Conservation (phyloP, 2,888 invertebrate genomes). For the Lobophora halterata region DNA sequence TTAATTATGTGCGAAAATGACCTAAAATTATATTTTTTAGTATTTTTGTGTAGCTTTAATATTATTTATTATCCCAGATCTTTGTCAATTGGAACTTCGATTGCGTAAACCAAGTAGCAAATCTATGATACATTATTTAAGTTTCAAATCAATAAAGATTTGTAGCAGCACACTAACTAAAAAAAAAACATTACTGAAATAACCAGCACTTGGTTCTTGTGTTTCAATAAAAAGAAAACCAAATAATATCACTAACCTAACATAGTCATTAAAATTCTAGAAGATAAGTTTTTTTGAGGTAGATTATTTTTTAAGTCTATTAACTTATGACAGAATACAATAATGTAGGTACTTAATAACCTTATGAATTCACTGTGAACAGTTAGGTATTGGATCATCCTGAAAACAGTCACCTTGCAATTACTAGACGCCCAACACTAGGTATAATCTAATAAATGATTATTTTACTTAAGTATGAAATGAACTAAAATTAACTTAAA, state of each 20-base stretch:
- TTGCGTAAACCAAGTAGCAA: slow-evolving; percentile 39
- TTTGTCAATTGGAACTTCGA: slow-evolving; percentile 39
- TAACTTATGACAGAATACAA: slow-evolving; percentile 76
- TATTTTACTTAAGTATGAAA: slow-evolving; percentile 38
- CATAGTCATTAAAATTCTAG: slow-evolving; percentile 69
- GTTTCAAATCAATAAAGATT: slow-evolving; percentile 62
- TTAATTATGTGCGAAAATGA: slow-evolving; percentile 40
- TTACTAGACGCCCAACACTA: slow-evolving; percentile 59
- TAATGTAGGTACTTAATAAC: slow-evolving; percentile 66
- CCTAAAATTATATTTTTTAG: slow-evolving; percentile 44
- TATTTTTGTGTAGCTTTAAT: slow-evolving; percentile 32
- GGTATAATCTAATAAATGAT: slow-evolving; percentile 32
- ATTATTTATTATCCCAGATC: slow-evolving; percentile 50
- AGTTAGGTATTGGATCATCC: slow-evolving; percentile 65
- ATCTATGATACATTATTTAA: slow-evolving; percentile 59
- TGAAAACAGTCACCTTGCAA: slow-evolving; percentile 46
- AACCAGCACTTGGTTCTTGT: slow-evolving; percentile 54
- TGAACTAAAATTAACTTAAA: slow-evolving; percentile 32
- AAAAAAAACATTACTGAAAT: slow-evolving; percentile 49
- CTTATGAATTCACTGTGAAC: slow-evolving; percentile 66
- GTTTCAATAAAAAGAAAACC: slow-evolving; percentile 61
- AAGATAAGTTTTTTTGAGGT: slow-evolving; percentile 78
- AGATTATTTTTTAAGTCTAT: slow-evolving; percentile 80
- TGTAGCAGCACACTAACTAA: slow-evolving; percentile 65
- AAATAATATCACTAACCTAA: slow-evolving; percentile 74